These are phyloP conservation scores for Tapirus terrestris DNA, from an alignment of 2,113 vertebrate species.

Conservation along the genomic window DNA sequence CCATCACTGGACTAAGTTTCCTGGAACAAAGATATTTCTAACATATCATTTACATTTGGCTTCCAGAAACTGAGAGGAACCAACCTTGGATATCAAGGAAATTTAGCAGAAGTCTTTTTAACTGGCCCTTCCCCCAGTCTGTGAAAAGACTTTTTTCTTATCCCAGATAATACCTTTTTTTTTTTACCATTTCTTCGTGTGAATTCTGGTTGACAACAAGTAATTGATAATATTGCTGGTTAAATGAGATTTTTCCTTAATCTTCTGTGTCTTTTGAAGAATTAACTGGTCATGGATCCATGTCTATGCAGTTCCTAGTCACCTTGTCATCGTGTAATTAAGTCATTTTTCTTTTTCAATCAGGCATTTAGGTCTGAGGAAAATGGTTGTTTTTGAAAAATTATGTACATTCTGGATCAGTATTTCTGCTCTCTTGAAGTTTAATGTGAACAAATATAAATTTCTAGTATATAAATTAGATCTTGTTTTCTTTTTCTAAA, in stretches of 20 bases:
- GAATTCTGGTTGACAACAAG: background rate
- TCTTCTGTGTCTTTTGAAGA: slow-evolving; percentile 54
- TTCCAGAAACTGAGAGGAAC: background rate
- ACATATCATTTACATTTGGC: background rate
- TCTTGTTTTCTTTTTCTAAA: slow-evolving; percentile 33
- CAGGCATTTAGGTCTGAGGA: background rate
- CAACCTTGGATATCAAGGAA: background rate
- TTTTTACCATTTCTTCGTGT: background rate
- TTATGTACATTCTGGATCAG: background rate
- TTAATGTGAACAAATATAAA: background rate
- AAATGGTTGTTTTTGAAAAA: slow-evolving; percentile 50
- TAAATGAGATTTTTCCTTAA: slow-evolving; percentile 51
- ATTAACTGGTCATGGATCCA: slow-evolving; percentile 7
- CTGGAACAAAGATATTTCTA: background rate
- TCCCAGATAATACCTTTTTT: background rate
- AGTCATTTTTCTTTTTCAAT: slow-evolving; percentile 70
- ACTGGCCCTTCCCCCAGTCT: background rate
- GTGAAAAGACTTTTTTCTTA: background rate
- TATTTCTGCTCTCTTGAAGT: slow-evolving; percentile 16
- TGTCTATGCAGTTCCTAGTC: background rate
- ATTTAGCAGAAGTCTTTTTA: background rate
- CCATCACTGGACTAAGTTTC: background rate
- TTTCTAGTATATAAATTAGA: background rate
- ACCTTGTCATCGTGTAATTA: slow-evolving; percentile 59
- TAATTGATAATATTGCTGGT: slow-evolving; percentile 56